Base-by-base conservation (phyloP, 2,797 vertebrate species). In the Thalassophryne amazonica region DNA sequence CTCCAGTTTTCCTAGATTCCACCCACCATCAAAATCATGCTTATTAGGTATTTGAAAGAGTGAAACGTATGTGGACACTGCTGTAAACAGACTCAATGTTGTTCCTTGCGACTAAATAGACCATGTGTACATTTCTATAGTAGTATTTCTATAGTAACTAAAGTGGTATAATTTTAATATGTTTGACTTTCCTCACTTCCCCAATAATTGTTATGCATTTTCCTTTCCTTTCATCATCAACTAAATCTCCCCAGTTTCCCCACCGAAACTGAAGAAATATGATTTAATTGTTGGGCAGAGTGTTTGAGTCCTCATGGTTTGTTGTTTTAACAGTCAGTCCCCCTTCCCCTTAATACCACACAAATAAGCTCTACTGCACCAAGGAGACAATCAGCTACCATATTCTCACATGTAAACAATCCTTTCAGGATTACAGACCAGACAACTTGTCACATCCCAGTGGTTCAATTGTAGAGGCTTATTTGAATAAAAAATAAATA, bases 401-500 rank as follows among this genome's bases (percentile, higher is more conserved):
- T 12, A 5, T 43, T 64, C 36, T 60, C 46, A 11, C 54, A 14
- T 42, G 59, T 51, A 71, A 75, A 76, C 62, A 50, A 29, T 30
- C 62, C 52, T 61, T 36, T 24, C 27, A 52, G 65, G 67, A 75
- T 57, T 65, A 62, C 0, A 12, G 31, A 31, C 2, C 49, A 42
- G 49, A 40, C 41, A 27, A 65, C 57, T 73, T 5, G 75, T 77
- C 68, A 65, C 55, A 6, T 67, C 63, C 60, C 62, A 50, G 39
- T 16, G 54, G 17, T 51, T 73, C 45, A 3, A 48, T 66, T 65
- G 33, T 57, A 46, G 62, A 62, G 31, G 41, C 40, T 65, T 52
- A 56, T 65, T 72, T 56, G 19, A 70, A 62, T 69, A 53, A 51
- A 6, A 32, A 41, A 39, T 12, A 2, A 18, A 18, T 66, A 31